These are phyloP conservation scores for Charaxes varanes DNA, from an alignment of 1,140 invertebrate genomes.

Conservation along the genomic window DNA sequence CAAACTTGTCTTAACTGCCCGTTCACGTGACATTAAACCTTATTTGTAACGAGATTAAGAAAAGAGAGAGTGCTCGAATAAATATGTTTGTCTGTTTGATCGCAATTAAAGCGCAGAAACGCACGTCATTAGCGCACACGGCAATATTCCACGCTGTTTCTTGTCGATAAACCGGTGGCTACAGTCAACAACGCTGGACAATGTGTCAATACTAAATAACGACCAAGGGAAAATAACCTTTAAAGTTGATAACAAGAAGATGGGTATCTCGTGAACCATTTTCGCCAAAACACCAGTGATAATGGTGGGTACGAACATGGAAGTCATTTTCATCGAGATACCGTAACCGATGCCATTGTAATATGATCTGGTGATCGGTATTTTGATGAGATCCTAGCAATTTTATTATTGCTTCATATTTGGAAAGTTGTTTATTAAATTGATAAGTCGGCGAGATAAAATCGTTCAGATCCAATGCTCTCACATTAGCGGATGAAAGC, in stretches of 20 bases:
- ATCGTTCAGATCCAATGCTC: constrained; percentile 25
- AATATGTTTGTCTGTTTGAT: constrained; percentile 52
- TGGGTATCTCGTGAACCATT: not conserved
- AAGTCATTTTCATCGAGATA: constrained; percentile 45
- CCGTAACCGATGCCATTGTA: constrained; percentile 53
- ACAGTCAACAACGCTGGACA: constrained; percentile 21
- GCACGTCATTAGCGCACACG: constrained; percentile 62
- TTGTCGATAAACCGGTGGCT: constrained; percentile 45
- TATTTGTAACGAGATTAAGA: constrained; percentile 16
- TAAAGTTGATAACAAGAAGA: not conserved
- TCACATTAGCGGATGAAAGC: constrained; percentile 22
- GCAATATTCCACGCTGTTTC: constrained; percentile 68
- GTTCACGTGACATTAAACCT: constrained; percentile 16
- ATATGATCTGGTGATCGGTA: constrained; percentile 59
- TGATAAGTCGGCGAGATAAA: constrained; percentile 36
- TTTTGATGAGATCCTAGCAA: constrained; percentile 59
- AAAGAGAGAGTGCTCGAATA: constrained; percentile 12
- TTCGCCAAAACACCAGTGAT: not conserved
- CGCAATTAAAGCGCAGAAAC: constrained; percentile 69
- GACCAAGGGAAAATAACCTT: constrained; percentile 3
- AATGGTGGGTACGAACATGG: constrained; percentile 23
- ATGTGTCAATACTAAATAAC: constrained; percentile 4
- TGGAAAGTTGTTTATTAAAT: constrained; percentile 49
- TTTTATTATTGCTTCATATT: constrained; percentile 57
- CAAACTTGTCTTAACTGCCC: constrained; percentile 21